Conservation (phyloP, 2,113 vertebrate genomes). For the Boleophthalmus pectinirostris region DNA sequence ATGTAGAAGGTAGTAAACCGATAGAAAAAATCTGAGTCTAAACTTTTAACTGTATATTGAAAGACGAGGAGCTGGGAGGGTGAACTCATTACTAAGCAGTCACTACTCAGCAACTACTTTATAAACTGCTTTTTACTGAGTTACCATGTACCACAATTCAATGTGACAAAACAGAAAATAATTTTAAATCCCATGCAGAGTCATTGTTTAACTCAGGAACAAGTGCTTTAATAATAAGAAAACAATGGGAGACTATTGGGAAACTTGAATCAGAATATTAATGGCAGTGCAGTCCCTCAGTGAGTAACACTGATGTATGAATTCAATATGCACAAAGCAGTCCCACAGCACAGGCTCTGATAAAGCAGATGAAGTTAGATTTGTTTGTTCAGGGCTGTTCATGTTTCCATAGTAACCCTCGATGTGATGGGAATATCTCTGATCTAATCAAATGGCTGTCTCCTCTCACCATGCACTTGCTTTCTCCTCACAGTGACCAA, state of each 20-base stretch:
- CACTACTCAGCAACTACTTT: background rate
- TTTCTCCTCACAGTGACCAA: background rate
- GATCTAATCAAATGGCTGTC: background rate
- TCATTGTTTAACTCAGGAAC: background rate
- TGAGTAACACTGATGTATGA: conserved; percentile 3
- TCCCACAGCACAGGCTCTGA: background rate
- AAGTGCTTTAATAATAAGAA: background rate
- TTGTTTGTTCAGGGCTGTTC: background rate
- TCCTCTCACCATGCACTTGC: background rate
- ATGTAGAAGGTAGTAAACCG: no score
- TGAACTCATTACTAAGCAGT: background rate
- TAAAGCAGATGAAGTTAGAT: background rate
- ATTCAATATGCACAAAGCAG: background rate
- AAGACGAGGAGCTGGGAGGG: background rate
- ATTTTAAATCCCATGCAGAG: background rate
- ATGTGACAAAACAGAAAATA: background rate
- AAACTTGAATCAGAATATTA: background rate
- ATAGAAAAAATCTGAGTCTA: no score
- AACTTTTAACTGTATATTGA: no score
- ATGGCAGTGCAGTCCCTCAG: background rate
- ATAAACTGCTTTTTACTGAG: background rate
- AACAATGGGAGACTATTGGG: background rate
- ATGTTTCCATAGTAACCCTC: background rate
- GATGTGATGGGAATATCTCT: background rate
- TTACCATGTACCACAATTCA: background rate